Evolutionary conservation across 2,113 vertebrate species (phyloP).

Genomic region (Delphinapterus leucas): DNA sequence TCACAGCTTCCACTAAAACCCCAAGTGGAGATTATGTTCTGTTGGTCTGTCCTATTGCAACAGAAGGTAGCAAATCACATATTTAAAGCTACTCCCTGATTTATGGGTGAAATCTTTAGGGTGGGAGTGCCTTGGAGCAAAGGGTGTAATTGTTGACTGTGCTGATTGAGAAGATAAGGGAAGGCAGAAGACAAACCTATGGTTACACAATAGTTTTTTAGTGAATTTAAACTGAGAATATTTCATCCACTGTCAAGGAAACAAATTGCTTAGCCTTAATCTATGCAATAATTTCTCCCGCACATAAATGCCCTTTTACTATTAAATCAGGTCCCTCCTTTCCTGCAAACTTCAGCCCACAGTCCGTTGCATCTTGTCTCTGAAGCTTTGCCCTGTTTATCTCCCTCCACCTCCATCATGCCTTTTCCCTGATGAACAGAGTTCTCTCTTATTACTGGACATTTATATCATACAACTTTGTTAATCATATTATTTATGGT

Average conservation of each 20-base stretch:
- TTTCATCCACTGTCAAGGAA: slow-evolving; percentile 56
- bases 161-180: slow-evolving; percentile 43
- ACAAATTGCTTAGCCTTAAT: slow-evolving; percentile 64
- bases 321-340: slow-evolving; percentile 5
- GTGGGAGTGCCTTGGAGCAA: slow-evolving; percentile 36
- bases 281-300: slow-evolving; percentile 51
- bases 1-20: neutral
- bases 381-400: neutral
- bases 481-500: slow-evolving; percentile 31
- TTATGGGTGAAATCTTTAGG: slow-evolving; percentile 13
- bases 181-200: slow-evolving; percentile 44
- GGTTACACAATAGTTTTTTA: slow-evolving; percentile 47
- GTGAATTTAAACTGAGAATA: slow-evolving; percentile 38
- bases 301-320: slow-evolving; percentile 15
- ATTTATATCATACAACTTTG: slow-evolving; percentile 8
- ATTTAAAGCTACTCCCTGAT: neutral
- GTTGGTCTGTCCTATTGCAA: slow-evolving; percentile 19
- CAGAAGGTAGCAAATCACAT: neutral
- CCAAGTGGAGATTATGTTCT: neutral
- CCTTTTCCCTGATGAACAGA: neutral
- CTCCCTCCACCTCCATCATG: neutral
- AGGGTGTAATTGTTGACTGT: slow-evolving; percentile 48
- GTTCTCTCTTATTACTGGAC: neutral
- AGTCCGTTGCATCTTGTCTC: neutral
- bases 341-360: neutral